Evolutionary conservation across 2,113 vertebrate species (phyloP), one percentile per base, ranked within the genome.

Genomic region (Petaurus breviceps): DNA sequence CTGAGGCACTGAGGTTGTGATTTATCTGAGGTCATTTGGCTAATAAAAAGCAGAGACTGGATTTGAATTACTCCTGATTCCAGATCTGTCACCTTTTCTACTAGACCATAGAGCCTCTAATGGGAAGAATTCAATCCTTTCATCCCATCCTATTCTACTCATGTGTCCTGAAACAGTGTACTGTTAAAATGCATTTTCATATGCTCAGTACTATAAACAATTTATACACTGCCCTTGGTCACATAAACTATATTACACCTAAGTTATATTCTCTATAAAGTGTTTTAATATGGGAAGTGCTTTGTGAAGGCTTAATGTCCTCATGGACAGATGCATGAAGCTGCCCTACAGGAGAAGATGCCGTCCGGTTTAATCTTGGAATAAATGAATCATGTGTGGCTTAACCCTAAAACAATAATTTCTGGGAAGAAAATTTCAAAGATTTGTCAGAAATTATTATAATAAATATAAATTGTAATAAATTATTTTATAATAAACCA

Each of bases 181-280:
- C 96, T 97, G 97, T 96, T 95, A 95, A 98, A 97, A 97, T 96
- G 95, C 52, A 97, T 98, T 98, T 98, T 96, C 97, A 94, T 96
- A 90, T 93, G 97, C 97, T 98, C 96, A 90, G 2, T 90, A 51
- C 90, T 97, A 98, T 98, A 47, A 98, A 98, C 98, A 98, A 98
- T 98, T 98, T 98, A 99, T 98, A 93, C 91, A 53, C 92, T 97
- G 96, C 97, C 97, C 98, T 98, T 97, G 97, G 97, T 96, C 97
- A 95, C 89, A 97, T 93, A 95, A 97, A 97, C 97, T 95, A 97
- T 98, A 96, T 93, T 98, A 93, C 96, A 95, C 97, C 93, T 95
- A 98, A 97, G 97, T 98, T 97, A 97, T 98, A 51, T 97, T 97
- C 95, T 97, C 96, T 97, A 95, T 52, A 97, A 97, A 98, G 94